Evolutionary conservation across 2,113 vertebrate genomes (phyloP).

Genomic region (Lampris incognitus): DNA sequence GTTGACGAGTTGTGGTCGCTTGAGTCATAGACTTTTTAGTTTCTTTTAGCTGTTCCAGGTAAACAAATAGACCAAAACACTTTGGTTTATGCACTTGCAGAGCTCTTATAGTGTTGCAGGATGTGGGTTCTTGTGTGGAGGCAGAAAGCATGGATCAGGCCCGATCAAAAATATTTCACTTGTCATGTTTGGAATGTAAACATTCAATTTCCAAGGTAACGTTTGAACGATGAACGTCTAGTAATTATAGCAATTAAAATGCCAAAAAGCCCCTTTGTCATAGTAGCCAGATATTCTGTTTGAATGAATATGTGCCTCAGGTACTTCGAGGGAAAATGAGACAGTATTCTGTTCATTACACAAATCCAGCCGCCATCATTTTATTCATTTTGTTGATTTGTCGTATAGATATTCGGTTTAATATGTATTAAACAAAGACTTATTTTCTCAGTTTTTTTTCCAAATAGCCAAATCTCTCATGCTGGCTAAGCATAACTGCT

Average conservation of each 20-base stretch:
- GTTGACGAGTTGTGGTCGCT: conserved; percentile 21
- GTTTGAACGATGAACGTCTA: too few relatives aligned
- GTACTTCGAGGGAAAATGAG: too few relatives aligned
- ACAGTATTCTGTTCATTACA: too few relatives aligned
- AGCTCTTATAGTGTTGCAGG: not conserved
- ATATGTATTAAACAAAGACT: not conserved
- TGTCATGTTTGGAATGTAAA: not conserved
- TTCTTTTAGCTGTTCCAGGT: conserved; percentile 54
- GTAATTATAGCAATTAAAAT: too few relatives aligned
- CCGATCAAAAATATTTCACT: not conserved
- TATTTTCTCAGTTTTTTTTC: not conserved
- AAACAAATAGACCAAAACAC: conserved; percentile 51
- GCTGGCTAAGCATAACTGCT: too few relatives aligned
- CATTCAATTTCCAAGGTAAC: too few relatives aligned
- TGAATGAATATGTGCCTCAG: too few relatives aligned
- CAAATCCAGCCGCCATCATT: too few relatives aligned
- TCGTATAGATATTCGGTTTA: too few relatives aligned
- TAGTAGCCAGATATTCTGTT: too few relatives aligned
- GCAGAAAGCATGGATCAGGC: not conserved
- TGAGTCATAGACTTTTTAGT: conserved; percentile 8
- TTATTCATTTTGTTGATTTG: too few relatives aligned
- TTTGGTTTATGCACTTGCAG: conserved; percentile 10
- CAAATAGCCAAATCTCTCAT: not conserved
- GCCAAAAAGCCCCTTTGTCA: too few relatives aligned
- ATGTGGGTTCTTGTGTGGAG: not conserved